A percentile compares a stretch with the other conserved stretches of the same genome.
These are phyloP conservation scores for Rotaria sp. DNA, from an alignment of 2,888 invertebrate species.

Conservation along the genomic window DNA sequence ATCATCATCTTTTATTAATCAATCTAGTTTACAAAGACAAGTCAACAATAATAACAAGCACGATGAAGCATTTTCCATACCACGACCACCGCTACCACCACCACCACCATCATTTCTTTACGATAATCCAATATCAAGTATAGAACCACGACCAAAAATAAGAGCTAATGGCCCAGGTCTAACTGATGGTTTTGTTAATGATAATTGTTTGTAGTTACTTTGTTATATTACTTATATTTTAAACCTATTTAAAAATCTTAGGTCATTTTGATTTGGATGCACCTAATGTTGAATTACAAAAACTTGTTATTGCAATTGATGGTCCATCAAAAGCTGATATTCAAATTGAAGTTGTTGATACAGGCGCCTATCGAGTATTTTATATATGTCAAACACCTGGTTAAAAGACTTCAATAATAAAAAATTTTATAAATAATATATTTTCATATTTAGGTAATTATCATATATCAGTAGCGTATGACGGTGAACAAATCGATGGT, in stretches of 20 bases:
- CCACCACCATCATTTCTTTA: not conserved
- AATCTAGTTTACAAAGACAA: not conserved
- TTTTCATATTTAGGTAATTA: not conserved
- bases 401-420: not conserved
- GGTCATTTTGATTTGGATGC: constrained; percentile 26
- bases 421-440: not conserved
- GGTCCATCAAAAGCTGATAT: constrained; percentile 29
- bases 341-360: constrained; percentile 2
- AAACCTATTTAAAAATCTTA: not conserved
- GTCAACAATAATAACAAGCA: not conserved
- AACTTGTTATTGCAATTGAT: constrained; percentile 23
- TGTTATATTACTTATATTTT: not conserved
- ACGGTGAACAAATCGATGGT: not conserved
- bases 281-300: not conserved
- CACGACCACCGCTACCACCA: not conserved
- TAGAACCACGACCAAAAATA: not conserved
- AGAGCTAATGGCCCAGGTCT: not conserved
- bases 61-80: not conserved
- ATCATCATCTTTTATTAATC: not conserved
- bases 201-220: not conserved
- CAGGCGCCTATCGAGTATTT: not conserved
- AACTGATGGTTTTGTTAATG: not conserved
- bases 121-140: not conserved
- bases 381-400: not conserved
- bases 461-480: not conserved